Conservation (phyloP, 2,888 invertebrate genomes). For the Drosophila aldrichi region DNA sequence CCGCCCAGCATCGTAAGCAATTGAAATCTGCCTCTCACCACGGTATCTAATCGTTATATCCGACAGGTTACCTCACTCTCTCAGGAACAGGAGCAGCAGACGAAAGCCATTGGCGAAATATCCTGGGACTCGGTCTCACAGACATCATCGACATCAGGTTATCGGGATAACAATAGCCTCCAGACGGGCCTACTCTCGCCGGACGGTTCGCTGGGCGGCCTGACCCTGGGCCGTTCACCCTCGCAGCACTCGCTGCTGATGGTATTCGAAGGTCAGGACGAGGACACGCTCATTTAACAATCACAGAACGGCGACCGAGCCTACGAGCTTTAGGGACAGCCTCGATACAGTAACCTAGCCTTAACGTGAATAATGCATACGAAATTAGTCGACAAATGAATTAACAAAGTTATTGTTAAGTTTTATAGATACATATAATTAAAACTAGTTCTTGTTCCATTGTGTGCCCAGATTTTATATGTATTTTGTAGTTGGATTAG, state of each 20-base stretch:
- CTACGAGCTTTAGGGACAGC: slow-evolving; percentile 67
- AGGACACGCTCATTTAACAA: slow-evolving; percentile 92
- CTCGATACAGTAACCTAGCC: slow-evolving; percentile 27
- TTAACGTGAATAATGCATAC: slow-evolving; percentile 7
- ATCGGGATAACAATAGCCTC: slow-evolving; percentile 89
- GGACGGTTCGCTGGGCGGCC: slow-evolving; percentile 87
- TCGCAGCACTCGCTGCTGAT: slow-evolving; percentile 92
- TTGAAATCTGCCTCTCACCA: background rate
- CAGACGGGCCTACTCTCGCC: slow-evolving; percentile 85
- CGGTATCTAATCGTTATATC: background rate
- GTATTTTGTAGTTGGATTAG: slow-evolving; percentile 40
- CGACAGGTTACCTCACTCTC: slow-evolving; percentile 70
- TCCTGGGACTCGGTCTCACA: slow-evolving; percentile 94
- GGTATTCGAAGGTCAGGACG: slow-evolving; percentile 92
- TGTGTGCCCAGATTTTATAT: slow-evolving; percentile 66
- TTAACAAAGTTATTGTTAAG: slow-evolving; percentile 46
- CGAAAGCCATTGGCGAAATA: slow-evolving; percentile 87
- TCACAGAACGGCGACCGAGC: slow-evolving; percentile 82
- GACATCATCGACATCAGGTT: slow-evolving; percentile 94
- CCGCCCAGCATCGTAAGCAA: slow-evolving; percentile 85
- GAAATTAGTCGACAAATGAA: background rate
- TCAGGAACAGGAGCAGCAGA: slow-evolving; percentile 65
- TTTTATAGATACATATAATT: slow-evolving; percentile 49
- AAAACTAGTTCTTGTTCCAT: slow-evolving; percentile 50
- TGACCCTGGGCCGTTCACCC: slow-evolving; percentile 89